A percentile compares a stretch with the other conserved stretches of the same genome.
Evolutionary conservation across 2,888 invertebrate species (phyloP).

Genomic region (Drosophila engyochracea): DNA sequence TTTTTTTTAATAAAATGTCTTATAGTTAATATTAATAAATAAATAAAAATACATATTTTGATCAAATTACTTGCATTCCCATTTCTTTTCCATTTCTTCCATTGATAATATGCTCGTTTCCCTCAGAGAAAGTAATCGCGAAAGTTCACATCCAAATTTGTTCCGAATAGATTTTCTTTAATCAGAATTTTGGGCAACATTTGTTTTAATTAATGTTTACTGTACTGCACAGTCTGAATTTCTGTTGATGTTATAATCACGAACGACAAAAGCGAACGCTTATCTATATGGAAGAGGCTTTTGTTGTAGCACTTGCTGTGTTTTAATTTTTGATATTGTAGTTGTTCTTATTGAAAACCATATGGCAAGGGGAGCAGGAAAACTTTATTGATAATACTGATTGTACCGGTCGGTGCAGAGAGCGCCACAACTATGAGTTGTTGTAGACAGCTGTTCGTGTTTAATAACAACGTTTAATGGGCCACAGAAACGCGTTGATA

Average conservation of each 20-base stretch:
- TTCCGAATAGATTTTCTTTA: too few species aligned
- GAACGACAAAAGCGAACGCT: conserved; percentile 45
- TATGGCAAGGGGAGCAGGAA: conserved; percentile 51
- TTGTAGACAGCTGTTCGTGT: conserved; percentile 52
- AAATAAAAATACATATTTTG: not conserved
- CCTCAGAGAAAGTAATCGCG: not conserved
- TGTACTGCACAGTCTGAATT: conserved; percentile 32
- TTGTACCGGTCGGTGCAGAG: conserved; percentile 28
- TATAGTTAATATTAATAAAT: not conserved
- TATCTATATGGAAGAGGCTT: conserved; percentile 39
- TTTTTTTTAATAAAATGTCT: not conserved
- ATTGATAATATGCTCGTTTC: not conserved
- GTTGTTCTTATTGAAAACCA: conserved; percentile 53
- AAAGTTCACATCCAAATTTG: not conserved
- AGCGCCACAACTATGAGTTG: conserved; percentile 17
- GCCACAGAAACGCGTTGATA: conserved; percentile 4
- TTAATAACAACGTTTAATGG: conserved; percentile 29
- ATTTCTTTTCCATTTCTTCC: not conserved
- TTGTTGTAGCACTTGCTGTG: conserved; percentile 12
- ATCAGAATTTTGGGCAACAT: not conserved
- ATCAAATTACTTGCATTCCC: too few species aligned
- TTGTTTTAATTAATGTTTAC: not conserved
- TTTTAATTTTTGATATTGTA: conserved; percentile 17
- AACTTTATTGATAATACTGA: conserved; percentile 43
- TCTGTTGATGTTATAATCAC: conserved; percentile 52